A percentile compares a stretch with the other conserved stretches of the same genome.
Conservation (phyloP, 2,113 vertebrate genomes). For the Upupa epops region DNA sequence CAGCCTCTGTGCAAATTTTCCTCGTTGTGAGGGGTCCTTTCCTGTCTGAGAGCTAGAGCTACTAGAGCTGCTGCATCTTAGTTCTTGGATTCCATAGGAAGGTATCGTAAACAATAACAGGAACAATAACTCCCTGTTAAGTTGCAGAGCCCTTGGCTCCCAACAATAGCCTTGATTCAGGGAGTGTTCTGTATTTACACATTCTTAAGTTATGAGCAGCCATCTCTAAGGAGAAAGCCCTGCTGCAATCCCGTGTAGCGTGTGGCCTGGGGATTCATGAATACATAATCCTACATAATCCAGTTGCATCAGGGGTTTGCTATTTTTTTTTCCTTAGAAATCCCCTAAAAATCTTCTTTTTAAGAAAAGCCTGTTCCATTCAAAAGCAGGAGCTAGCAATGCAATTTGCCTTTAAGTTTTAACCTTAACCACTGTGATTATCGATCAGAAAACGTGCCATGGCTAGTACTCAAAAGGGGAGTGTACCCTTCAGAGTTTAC, state of each 20-base stretch:
- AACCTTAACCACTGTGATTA: background rate
- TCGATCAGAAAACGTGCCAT: background rate
- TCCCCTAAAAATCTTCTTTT: background rate
- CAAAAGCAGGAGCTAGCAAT: background rate
- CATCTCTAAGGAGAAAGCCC: background rate
- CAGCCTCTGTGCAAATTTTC: background rate
- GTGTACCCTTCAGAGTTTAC: background rate
- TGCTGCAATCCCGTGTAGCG: background rate
- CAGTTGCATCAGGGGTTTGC: background rate
- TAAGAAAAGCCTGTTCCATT: background rate
- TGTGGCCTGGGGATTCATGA: background rate
- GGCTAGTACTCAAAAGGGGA: background rate
- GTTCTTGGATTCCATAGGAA: background rate
- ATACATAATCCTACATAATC: background rate
- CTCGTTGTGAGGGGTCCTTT: background rate
- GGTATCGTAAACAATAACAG: background rate
- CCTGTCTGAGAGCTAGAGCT: too few species aligned
- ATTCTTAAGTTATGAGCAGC: background rate
- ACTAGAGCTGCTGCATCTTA: background rate
- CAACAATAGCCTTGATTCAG: background rate
- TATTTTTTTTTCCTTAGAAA: background rate
- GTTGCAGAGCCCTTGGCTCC: background rate
- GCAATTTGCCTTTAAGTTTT: background rate
- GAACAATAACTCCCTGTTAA: background rate
- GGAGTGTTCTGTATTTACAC: background rate